Evolutionary conservation across 2,113 vertebrate species (phyloP), one percentile per base, ranked within the genome.

Genomic region (Corythornis vintsioides): DNA sequence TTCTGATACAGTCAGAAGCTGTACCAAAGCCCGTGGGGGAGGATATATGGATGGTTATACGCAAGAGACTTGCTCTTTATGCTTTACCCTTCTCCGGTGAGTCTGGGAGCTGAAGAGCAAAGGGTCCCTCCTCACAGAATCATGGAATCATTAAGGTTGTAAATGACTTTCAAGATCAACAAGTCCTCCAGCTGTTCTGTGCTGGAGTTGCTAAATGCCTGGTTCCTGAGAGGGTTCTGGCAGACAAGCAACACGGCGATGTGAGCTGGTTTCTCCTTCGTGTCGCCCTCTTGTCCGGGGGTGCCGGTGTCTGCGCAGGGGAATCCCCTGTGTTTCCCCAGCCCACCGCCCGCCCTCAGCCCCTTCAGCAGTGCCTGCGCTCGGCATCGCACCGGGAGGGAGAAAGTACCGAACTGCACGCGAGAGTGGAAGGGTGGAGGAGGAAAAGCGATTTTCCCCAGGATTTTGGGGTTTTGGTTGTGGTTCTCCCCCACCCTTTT

Each of bases 181-280:
- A 50, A 50, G 48, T 50, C 48, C 48, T 50, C 21, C 21, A 4
- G 5, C 15, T 10, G 3, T 43, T 63, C 43, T 71, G 38, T 2
- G 13, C 52, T 72, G 3, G 1, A 14, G 21, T 60, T 71, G 65
- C 89, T 67, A 53, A 69, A 65, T 33, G 56, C 26, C 52, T 38
- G 35, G 4, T 21, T 72, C 3, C 2, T 28, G 64, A 48, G n/a
- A n/a, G 71, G 28, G 16, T 4, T 4, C 0, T 2, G 43, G 29
- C 2, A 1, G 66, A 38, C 6, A 5, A 53, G 50, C 50, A 33
- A 10, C 22, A 0, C 0, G 0, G 38, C 3, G 12, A 38, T 70
- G 61, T 1, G 24, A 15, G 17, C 1, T 59, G 45, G 11, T 65
- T 52, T 42, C 83, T 35, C 40, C 24, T 52, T 20, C 25, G 11